Conservation (phyloP, 1,140 invertebrate genomes). For the Heliothis subflexa region DNA sequence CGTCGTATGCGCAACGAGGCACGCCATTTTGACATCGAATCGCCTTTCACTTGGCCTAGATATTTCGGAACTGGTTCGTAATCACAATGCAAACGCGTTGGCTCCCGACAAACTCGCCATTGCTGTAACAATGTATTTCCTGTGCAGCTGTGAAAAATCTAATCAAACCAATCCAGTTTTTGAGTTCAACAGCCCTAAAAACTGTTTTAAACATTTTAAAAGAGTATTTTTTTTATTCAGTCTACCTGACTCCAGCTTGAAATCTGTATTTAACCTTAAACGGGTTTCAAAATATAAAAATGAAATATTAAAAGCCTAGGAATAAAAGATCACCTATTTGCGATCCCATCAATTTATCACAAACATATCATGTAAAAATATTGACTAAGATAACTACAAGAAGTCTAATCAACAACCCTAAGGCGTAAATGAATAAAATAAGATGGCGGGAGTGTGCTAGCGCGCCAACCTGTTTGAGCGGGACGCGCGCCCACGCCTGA, state of each 20-base stretch:
- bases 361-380: conserved; percentile 4
- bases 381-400: conserved; percentile 9
- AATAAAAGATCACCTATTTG: neutral
- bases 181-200: conserved; percentile 20
- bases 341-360: neutral
- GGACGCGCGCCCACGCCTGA: conserved; percentile 75
- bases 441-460: conserved; percentile 69
- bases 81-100: conserved; percentile 73
- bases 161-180: conserved; percentile 15
- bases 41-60: conserved; percentile 84
- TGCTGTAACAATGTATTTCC: conserved; percentile 65
- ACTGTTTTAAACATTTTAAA: neutral
- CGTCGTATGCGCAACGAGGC: conserved; percentile 62
- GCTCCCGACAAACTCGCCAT: conserved; percentile 53
- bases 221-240: neutral
- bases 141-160: conserved; percentile 51
- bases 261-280: neutral
- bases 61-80: conserved; percentile 83
- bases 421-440: conserved; percentile 70
- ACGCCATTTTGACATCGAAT: conserved; percentile 71
- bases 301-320: neutral
- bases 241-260: neutral
- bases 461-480: conserved; percentile 78
- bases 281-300: conserved; percentile 8
- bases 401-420: conserved; percentile 40